Conservation (phyloP, 2,888 invertebrate genomes). For the Abrostola triplasia region DNA sequence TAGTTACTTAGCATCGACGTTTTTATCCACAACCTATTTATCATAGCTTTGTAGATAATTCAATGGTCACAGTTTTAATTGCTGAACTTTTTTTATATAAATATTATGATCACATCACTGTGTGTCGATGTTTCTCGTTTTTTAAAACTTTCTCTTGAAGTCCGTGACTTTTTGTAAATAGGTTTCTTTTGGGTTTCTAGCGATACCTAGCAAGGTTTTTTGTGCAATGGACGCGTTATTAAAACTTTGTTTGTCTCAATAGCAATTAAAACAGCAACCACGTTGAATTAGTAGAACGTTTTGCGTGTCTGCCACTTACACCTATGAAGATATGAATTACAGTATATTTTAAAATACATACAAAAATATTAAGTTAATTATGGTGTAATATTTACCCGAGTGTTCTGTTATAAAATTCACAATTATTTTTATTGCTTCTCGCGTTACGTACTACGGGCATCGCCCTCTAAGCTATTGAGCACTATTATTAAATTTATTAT, state of each 20-base stretch:
- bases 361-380: conserved; percentile 85
- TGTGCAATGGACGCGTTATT: conserved; percentile 37
- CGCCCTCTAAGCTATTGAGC: conserved; percentile 83
- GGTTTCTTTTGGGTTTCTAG: conserved; percentile 45
- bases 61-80: conserved; percentile 63
- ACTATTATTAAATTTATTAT: conserved; percentile 78
- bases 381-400: conserved; percentile 69
- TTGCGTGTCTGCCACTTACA: conserved; percentile 80
- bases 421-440: conserved; percentile 84
- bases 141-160: conserved; percentile 10
- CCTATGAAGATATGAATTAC: conserved; percentile 87
- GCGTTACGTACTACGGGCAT: conserved; percentile 69
- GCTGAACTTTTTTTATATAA: conserved; percentile 11
- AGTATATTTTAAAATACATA: conserved; percentile 87
- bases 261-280: conserved; percentile 49
- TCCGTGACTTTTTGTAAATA: conserved; percentile 29
- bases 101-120: conserved; percentile 33
- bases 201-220: conserved; percentile 45
- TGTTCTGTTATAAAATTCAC: conserved; percentile 79
- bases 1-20: conserved; percentile 66
- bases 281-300: conserved; percentile 79
- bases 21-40: conserved; percentile 70
- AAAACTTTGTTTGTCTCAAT: conserved; percentile 11
- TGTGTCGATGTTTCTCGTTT: conserved; percentile 19
- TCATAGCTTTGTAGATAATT: conserved; percentile 70